Conservation (phyloP, 2,888 invertebrate species). For the Thelaira solivaga region DNA sequence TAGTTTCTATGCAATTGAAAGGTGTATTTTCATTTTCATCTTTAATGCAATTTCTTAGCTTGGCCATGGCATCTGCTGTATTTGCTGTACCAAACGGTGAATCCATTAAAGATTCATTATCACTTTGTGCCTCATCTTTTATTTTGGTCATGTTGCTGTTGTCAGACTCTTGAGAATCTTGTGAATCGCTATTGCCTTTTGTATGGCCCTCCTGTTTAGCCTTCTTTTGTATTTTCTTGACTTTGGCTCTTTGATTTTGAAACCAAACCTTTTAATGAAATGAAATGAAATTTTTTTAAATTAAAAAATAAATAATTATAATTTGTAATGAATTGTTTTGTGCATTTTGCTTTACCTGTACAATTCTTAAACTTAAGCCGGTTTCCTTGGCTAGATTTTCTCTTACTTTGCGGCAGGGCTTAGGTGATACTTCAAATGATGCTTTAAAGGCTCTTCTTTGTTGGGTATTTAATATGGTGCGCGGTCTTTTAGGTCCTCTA, state of each 20-base stretch:
- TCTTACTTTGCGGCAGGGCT: slow-evolving; percentile 89
- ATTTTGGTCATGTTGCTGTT: slow-evolving; percentile 79
- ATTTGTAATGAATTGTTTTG: not conserved
- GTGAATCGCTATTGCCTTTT: slow-evolving; percentile 75
- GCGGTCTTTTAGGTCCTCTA: slow-evolving; percentile 87
- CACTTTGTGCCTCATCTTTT: slow-evolving; percentile 81
- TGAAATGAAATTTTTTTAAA: slow-evolving; percentile 1
- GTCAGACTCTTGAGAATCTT: slow-evolving; percentile 78
- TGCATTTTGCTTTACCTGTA: slow-evolving; percentile 81
- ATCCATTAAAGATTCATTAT: slow-evolving; percentile 76
- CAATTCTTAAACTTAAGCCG: slow-evolving; percentile 88
- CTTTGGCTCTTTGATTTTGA: slow-evolving; percentile 82
- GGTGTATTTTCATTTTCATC: slow-evolving; percentile 75
- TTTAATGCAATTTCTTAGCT: slow-evolving; percentile 69
- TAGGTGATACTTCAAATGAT: slow-evolving; percentile 90
- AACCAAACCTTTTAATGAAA: slow-evolving; percentile 80
- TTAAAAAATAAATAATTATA: not conserved
- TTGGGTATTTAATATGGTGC: slow-evolving; percentile 89
- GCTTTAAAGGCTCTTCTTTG: slow-evolving; percentile 90
- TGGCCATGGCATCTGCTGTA: slow-evolving; percentile 47
- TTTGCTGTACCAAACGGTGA: slow-evolving; percentile 70
- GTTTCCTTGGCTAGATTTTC: slow-evolving; percentile 91
- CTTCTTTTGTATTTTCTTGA: slow-evolving; percentile 83
- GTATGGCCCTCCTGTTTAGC: slow-evolving; percentile 79
- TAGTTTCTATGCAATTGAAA: slow-evolving; percentile 75